A percentile compares a stretch with the other conserved stretches of the same genome.
These are phyloP conservation scores for Meandrusa payeni DNA, from an alignment of 2,888 invertebrate species.

Conservation along the genomic window DNA sequence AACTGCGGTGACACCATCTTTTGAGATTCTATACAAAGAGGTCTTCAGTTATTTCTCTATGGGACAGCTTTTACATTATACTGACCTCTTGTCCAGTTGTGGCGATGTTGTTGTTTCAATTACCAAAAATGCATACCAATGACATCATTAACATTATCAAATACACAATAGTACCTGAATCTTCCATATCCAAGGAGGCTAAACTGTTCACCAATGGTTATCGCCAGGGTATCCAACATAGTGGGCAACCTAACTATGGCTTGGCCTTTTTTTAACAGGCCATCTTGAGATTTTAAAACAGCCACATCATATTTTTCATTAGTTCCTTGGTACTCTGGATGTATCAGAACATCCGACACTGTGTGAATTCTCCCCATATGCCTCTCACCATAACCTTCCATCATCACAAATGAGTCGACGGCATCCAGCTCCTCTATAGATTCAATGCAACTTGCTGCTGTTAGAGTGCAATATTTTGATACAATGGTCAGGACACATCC, in stretches of 20 bases:
- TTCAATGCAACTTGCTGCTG: slow-evolving; percentile 65
- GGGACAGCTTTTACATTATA: too few species aligned
- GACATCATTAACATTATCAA: too few species aligned
- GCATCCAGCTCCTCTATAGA: slow-evolving; percentile 59
- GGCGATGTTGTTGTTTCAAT: too few species aligned
- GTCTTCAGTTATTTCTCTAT: too few species aligned
- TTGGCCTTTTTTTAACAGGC: slow-evolving; percentile 28
- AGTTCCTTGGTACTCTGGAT: slow-evolving; percentile 49
- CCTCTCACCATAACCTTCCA: slow-evolving; percentile 39
- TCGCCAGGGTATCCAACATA: slow-evolving; percentile 44
- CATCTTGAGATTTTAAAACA: slow-evolving; percentile 44
- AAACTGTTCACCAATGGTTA: slow-evolving; percentile 55
- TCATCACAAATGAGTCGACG: slow-evolving; percentile 56
- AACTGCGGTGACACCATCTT: too few species aligned
- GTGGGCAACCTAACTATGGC: slow-evolving; percentile 36
- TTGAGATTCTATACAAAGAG: too few species aligned
- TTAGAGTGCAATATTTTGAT: slow-evolving; percentile 50
- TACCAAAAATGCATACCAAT: too few species aligned
- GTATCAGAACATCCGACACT: slow-evolving; percentile 48
- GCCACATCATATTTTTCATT: slow-evolving; percentile 49
- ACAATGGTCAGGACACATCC: slow-evolving; percentile 61
- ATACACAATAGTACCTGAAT: slow-evolving; percentile 60
- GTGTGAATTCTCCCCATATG: slow-evolving; percentile 36
- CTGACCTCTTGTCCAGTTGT: too few species aligned
- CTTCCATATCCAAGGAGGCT: slow-evolving; percentile 53